Evolutionary conservation across 2,888 invertebrate genomes (phyloP).

Genomic region (Molorchus minor): DNA sequence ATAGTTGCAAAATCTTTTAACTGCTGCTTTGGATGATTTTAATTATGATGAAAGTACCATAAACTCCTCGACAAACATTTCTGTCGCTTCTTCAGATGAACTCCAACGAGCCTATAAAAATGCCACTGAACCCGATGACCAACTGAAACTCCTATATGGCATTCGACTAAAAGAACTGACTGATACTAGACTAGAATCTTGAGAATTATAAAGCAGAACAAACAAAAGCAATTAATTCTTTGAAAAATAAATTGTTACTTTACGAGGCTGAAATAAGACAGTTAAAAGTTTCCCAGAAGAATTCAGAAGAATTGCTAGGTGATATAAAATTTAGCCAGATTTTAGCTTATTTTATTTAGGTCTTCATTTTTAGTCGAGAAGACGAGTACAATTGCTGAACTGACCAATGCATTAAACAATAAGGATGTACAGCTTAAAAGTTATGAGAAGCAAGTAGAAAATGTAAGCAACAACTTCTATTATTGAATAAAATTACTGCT

Average conservation of each 20-base stretch:
- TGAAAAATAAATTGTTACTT: constrained; percentile 48
- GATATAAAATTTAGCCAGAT: not conserved
- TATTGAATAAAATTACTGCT: too few relatives aligned
- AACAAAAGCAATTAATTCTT: constrained; percentile 43
- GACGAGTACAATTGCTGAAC: constrained; percentile 41
- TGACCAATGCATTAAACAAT: constrained; percentile 34
- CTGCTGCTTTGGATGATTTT: constrained; percentile 75
- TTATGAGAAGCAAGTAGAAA: constrained; percentile 41
- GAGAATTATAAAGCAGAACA: constrained; percentile 43
- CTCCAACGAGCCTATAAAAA: constrained; percentile 47
- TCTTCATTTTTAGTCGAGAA: constrained; percentile 46
- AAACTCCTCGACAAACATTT: constrained; percentile 52
- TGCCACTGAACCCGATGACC: constrained; percentile 53
- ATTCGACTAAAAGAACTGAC: constrained; percentile 59
- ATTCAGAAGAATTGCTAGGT: constrained; percentile 50
- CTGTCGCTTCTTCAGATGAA: constrained; percentile 46
- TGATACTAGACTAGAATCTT: constrained; percentile 46
- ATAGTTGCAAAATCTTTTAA: constrained; percentile 71
- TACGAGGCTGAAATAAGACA: constrained; percentile 52
- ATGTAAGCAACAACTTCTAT: constrained; percentile 40
- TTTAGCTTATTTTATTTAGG: not conserved
- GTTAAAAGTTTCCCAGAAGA: constrained; percentile 47
- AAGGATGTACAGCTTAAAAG: constrained; percentile 42
- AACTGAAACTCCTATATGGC: constrained; percentile 61
- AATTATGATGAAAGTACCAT: constrained; percentile 68